phyloP scores from a whole-genome alignment of 2,888 invertebrate species.

The Habroteleia sp. region DNA sequence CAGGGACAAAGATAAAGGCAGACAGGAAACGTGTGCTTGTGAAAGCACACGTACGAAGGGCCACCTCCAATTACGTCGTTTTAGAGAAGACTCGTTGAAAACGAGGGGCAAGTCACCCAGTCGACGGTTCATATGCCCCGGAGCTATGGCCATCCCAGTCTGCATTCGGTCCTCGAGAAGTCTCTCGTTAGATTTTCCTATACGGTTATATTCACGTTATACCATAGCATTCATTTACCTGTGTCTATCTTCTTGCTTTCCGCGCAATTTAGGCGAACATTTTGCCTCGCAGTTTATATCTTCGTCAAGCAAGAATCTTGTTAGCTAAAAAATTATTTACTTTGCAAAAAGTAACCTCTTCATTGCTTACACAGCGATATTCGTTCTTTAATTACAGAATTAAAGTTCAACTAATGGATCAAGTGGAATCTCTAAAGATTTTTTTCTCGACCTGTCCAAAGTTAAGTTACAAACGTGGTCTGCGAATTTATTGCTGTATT shows the following conservation, averaged over 20 bases:
- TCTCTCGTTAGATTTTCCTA: constrained; percentile 59
- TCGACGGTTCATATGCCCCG: constrained; percentile 56
- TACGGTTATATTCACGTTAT: constrained; percentile 51
- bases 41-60: constrained; percentile 38
- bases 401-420: too few relatives aligned
- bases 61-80: constrained; percentile 60
- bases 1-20: constrained; percentile 10
- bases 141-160: constrained; percentile 51
- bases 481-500: too few relatives aligned
- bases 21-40: constrained; percentile 26
- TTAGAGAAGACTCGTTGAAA: constrained; percentile 57
- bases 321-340: constrained; percentile 29
- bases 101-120: constrained; percentile 58
- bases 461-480: too few relatives aligned
- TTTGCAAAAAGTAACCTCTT: constrained; percentile 7
- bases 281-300: constrained; percentile 2
- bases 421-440: too few relatives aligned
- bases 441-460: too few relatives aligned
- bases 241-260: constrained; percentile 35
- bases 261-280: constrained; percentile 25
- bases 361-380: not conserved
- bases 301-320: constrained; percentile 8
- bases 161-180: constrained; percentile 53
- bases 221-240: constrained; percentile 30
- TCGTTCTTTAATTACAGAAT: too few relatives aligned